These are phyloP conservation scores for Ecliptopera silaceata DNA, from an alignment of 2,888 invertebrate genomes.

Conservation along the genomic window DNA sequence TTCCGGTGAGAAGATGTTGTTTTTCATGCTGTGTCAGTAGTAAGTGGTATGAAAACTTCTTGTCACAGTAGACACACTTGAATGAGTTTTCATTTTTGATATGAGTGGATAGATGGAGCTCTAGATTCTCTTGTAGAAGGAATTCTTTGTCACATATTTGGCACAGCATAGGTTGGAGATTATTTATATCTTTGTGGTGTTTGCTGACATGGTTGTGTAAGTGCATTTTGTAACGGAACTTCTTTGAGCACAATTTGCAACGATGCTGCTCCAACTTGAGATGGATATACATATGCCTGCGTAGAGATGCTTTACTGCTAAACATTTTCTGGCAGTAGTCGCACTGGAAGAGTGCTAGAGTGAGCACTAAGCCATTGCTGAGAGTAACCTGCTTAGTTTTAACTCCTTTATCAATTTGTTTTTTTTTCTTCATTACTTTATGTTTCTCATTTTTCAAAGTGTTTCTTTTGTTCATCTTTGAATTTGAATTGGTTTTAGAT, in stretches of 20 bases:
- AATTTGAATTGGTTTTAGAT: slow-evolving; percentile 18
- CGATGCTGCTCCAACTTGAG: slow-evolving; percentile 84
- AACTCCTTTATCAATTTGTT: slow-evolving; percentile 24
- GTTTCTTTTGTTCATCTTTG: slow-evolving; percentile 21
- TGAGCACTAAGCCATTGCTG: slow-evolving; percentile 50
- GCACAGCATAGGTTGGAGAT: slow-evolving; percentile 81
- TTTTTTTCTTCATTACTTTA: slow-evolving; percentile 26
- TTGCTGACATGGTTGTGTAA: slow-evolving; percentile 85
- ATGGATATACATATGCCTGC: slow-evolving; percentile 86
- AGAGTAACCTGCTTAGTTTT: slow-evolving; percentile 44
- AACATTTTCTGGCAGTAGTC: slow-evolving; percentile 86
- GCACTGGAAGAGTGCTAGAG: slow-evolving; percentile 69
- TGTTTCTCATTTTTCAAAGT: slow-evolving; percentile 28
- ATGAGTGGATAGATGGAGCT: slow-evolving; percentile 88
- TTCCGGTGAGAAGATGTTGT: slow-evolving; percentile 88
- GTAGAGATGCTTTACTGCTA: slow-evolving; percentile 84
- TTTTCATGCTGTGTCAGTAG: slow-evolving; percentile 86
- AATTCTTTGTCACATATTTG: slow-evolving; percentile 90
- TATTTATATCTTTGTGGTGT: slow-evolving; percentile 68
- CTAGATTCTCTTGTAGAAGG: slow-evolving; percentile 88
- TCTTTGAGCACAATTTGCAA: slow-evolving; percentile 85
- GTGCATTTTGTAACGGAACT: slow-evolving; percentile 85
- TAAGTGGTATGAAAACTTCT: slow-evolving; percentile 57
- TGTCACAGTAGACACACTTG: slow-evolving; percentile 86
- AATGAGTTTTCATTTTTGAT: slow-evolving; percentile 74